Evolutionary conservation across 2,797 vertebrate species (phyloP), one percentile per base, ranked within the genome.

Genomic region (Pangasius sanitwongsei): DNA sequence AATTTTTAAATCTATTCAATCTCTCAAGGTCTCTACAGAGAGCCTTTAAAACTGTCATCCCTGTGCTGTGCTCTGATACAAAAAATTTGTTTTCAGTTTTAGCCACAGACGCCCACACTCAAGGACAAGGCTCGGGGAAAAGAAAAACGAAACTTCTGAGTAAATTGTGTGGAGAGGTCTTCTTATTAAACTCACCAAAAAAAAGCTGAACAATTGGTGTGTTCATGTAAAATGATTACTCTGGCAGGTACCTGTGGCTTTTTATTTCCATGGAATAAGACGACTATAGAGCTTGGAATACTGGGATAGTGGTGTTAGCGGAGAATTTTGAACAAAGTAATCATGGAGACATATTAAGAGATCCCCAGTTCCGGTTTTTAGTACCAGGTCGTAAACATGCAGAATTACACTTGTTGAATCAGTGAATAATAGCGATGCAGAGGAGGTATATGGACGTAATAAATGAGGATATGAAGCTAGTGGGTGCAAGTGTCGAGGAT

Each of bases 41-140:
- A 44, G 12, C 50, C 55, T 75, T 34, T 25, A 74, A 83, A 70
- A 1, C 50, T 16, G 4, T 69, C 8, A 55, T 1, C 11, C 44
- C 25, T 23, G 31, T n/a, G 50, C 18, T 25, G 16, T 28, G 12
- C 69, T 15, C 67, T 4, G 9, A 37, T 34, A 48, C 4, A 25
- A 65, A 63, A 61, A 86, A 86, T 4, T 28, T 50, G 25, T 44
- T 86, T 65, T 63, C 74, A 34, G 31, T 50, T 87, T 55, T 74
- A 74, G 41, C 65, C 65, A 23, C 44, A 65, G 28, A 77, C 31
- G 41, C 48, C 41, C 67, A 74, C n/a, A 5, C 48, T 87, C 53
- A 63, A 83, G 69, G 34, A 74, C 65, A 9, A 34, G 63, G 23
- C 61, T 78, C 4, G 20, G 15, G 4, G 9, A 61, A 16, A 44